Conservation (phyloP, 23 tunicate genomes). For the Phallusia fumigata region DNA sequence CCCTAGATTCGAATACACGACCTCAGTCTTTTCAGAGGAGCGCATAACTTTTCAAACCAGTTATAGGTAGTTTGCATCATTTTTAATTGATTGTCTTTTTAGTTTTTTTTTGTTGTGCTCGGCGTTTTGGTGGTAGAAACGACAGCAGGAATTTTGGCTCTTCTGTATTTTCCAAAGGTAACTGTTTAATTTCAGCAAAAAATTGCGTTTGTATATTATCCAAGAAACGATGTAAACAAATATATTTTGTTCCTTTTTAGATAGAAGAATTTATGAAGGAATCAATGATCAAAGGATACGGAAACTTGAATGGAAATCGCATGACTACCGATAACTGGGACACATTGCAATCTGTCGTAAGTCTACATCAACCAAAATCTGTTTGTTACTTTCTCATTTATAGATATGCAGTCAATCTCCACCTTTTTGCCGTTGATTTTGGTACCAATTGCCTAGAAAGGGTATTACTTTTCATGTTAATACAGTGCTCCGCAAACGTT, state of each 20-base stretch:
- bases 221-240: no score
- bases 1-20: no score
- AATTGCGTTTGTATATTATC: no score
- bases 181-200: background rate
- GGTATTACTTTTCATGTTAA: no score
- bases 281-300: conserved; percentile 21
- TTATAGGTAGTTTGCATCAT: no score
- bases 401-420: no score
- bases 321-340: conserved; percentile 43
- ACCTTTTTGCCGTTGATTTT: no score
- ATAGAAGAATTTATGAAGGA: conserved; percentile 23
- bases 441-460: no score
- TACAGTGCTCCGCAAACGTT: no score
- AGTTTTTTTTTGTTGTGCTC: conserved; percentile 33
- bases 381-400: background rate
- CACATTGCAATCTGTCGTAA: conserved; percentile 32
- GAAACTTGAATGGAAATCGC: conserved; percentile 29
- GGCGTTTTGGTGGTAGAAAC: conserved; percentile 10
- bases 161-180: conserved; percentile 32
- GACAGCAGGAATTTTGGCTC: conserved; percentile 8
- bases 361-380: background rate
- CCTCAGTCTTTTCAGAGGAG: no score
- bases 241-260: no score
- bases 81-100: background rate
- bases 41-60: no score